Evolutionary conservation across 2,797 vertebrate species (phyloP).

Genomic region (Eulemur rubriventer): DNA sequence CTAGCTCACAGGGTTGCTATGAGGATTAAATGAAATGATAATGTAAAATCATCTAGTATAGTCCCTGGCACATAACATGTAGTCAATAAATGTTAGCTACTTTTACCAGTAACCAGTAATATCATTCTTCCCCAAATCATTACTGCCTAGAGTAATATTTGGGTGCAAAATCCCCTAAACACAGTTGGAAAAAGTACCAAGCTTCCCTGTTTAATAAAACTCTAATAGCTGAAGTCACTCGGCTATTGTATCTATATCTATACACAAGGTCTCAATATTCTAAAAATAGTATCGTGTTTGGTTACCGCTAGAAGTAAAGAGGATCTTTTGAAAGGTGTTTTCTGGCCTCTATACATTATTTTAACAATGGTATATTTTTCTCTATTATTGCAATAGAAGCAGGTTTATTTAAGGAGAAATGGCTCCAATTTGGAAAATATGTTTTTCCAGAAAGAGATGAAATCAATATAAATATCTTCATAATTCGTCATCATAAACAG

Average conservation of each 20-base stretch:
- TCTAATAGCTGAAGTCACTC: not conserved
- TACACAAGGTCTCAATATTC: not conserved
- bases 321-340: not conserved
- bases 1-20: not conserved
- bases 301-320: not conserved
- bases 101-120: not conserved
- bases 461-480: not conserved
- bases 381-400: slow-evolving; percentile 26
- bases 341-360: not conserved
- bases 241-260: not conserved
- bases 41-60: not conserved
- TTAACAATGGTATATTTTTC: not conserved
- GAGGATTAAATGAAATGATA: not conserved
- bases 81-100: not conserved
- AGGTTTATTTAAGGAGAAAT: not conserved
- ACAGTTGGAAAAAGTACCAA: slow-evolving; percentile 51
- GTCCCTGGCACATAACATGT: not conserved
- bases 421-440: not conserved
- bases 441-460: not conserved
- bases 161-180: slow-evolving; percentile 63
- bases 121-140: not conserved
- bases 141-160: not conserved
- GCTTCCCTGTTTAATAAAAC: slow-evolving; percentile 22
- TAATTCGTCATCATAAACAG: not conserved
- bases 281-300: not conserved